Evolutionary conservation across 2,888 invertebrate genomes (phyloP), one percentile per base, ranked within the genome.

Genomic region (Cotesia congregata): DNA sequence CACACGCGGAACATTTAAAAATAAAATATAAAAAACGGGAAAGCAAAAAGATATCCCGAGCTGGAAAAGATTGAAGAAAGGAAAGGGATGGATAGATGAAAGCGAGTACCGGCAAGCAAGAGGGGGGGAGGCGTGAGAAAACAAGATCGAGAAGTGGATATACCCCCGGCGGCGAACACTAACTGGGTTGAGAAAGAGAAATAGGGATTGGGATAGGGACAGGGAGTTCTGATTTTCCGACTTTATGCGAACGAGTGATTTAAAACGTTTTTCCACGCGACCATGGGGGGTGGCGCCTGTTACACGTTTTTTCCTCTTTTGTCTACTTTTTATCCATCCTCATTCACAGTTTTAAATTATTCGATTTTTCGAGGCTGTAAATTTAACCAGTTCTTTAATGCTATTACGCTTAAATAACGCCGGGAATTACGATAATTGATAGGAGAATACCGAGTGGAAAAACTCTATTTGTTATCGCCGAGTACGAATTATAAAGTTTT

Each of bases 171-270:
- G 71, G 62, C 60, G 62, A 72, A 62, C 30, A 61, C 60, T 62
- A 61, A 50, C 50, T 50, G 50, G 62, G 71, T 62, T 40, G 62
- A 61, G 40, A 65, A 50, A 62, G 60, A 65, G 67, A 70, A 39
- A 20, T 38, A 62, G 20, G 38, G 59, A 62, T 77, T 74, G 67
- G 73, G 59, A 20, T 61, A 62, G 20, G 38, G 64, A 62, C 78
- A 75, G 78, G 73, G 82, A 71, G 80, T 80, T 81, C 77, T 81
- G 79, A 80, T 83, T 83, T 78, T 76, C 50, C 7, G 80, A 79
- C 79, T 77, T 80, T 78, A 77, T 80, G 75, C 80, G 72, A 74
- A 30, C 64, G 62, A 67, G 50, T 65, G 74, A 74, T 67, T 61
- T 67, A 68, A 74, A 74, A 74, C 30, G 68, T 74, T 68, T 72